A percentile compares a stretch with the other conserved stretches of the same genome.
These are phyloP conservation scores for Hippoglossus hippoglossus DNA, from an alignment of 2,797 vertebrate genomes.

Conservation along the genomic window DNA sequence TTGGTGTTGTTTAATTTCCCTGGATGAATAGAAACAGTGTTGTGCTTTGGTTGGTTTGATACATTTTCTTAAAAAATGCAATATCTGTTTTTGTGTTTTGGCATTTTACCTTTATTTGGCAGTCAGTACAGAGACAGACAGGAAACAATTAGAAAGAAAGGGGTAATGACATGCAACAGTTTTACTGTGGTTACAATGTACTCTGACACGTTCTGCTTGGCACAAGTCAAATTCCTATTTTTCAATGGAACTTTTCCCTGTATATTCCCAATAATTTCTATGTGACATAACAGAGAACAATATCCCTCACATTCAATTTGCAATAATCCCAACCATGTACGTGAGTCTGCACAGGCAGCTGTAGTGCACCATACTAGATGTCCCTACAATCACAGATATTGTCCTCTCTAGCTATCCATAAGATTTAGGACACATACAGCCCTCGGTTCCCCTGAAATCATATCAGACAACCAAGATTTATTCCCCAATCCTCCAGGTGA, in stretches of 20 bases:
- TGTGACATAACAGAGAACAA: slow-evolving; percentile 8
- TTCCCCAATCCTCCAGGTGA: slow-evolving; percentile 85
- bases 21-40: slow-evolving; percentile 40
- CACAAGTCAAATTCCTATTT: neutral
- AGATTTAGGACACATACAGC: slow-evolving; percentile 80
- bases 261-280: neutral
- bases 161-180: neutral
- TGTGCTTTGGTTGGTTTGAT: slow-evolving; percentile 38
- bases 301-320: slow-evolving; percentile 7
- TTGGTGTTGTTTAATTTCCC: slow-evolving; percentile 61
- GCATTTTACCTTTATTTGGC: neutral
- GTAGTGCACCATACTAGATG: slow-evolving; percentile 22
- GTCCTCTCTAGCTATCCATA: slow-evolving; percentile 65
- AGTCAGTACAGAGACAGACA: no score
- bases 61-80: slow-evolving; percentile 15
- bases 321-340: slow-evolving; percentile 7
- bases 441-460: slow-evolving; percentile 77
- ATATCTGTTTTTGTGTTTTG: slow-evolving; percentile 1
- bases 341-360: slow-evolving; percentile 23
- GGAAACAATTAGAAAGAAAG: neutral
- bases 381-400: slow-evolving; percentile 63
- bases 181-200: slow-evolving; percentile 5
- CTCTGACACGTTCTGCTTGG: neutral
- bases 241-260: neutral
- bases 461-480: slow-evolving; percentile 84